Conservation (phyloP, 2,888 invertebrate genomes). For the Heteropelma amictum region DNA sequence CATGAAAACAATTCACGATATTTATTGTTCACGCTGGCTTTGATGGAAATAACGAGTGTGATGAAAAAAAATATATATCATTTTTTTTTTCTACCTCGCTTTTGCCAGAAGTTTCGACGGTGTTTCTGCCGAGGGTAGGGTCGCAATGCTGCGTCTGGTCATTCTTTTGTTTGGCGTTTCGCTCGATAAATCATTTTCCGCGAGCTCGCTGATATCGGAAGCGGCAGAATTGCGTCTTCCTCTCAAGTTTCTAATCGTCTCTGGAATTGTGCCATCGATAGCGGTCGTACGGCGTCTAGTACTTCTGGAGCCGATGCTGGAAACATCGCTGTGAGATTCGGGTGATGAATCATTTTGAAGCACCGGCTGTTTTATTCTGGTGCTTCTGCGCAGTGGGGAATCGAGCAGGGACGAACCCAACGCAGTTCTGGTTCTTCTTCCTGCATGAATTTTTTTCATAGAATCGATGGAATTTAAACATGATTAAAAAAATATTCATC, state of each 20-base stretch:
- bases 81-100: slow-evolving; percentile 28
- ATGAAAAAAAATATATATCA: too few relatives aligned
- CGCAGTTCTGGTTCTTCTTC: slow-evolving; percentile 54
- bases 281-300: slow-evolving; percentile 52
- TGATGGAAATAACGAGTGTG: too few relatives aligned
- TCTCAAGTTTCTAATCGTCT: slow-evolving; percentile 46
- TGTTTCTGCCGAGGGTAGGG: slow-evolving; percentile 26
- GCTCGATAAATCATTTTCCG: slow-evolving; percentile 53
- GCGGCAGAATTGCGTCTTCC: slow-evolving; percentile 58
- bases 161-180: slow-evolving; percentile 41
- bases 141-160: slow-evolving; percentile 50
- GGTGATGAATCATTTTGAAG: slow-evolving; percentile 60
- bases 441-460: slow-evolving; percentile 27
- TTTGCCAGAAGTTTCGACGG: slow-evolving; percentile 44
- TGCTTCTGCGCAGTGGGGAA: slow-evolving; percentile 67
- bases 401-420: slow-evolving; percentile 45
- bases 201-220: slow-evolving; percentile 60
- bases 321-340: slow-evolving; percentile 58
- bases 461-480: neutral
- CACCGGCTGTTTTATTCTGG: slow-evolving; percentile 58
- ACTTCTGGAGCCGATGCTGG: slow-evolving; percentile 27
- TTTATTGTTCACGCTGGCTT: too few relatives aligned
- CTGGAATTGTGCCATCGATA: slow-evolving; percentile 32
- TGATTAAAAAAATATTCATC: too few relatives aligned
- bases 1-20: too few relatives aligned